phyloP scores from a whole-genome alignment of 2,797 vertebrate species.

The Lates japonicus region DNA sequence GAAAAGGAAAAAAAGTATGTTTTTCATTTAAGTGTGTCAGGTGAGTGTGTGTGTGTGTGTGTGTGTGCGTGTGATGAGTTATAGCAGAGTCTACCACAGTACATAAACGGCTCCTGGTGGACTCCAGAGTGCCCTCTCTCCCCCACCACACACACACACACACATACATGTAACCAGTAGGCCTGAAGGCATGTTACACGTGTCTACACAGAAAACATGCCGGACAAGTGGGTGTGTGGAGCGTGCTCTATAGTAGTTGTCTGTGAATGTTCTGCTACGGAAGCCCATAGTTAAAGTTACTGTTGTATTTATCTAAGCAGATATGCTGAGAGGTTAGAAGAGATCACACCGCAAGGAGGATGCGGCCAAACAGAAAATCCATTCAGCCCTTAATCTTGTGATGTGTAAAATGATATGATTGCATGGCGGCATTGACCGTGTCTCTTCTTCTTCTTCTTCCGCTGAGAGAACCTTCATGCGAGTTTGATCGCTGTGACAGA shows the following conservation, averaged over 20 bases:
- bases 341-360: neutral
- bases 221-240: slow-evolving; percentile 68
- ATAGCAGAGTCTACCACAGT: slow-evolving; percentile 27
- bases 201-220: slow-evolving; percentile 73
- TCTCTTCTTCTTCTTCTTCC: slow-evolving; percentile 62
- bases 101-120: slow-evolving; percentile 69
- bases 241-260: slow-evolving; percentile 19
- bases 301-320: slow-evolving; percentile 27
- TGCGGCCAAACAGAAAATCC: neutral
- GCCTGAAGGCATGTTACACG: slow-evolving; percentile 76
- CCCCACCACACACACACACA: slow-evolving; percentile 18
- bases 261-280: slow-evolving; percentile 29
- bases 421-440: slow-evolving; percentile 25
- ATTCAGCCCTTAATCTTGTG: neutral
- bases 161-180: slow-evolving; percentile 60
- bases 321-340: neutral
- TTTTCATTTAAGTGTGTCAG: neutral
- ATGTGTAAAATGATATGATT: neutral
- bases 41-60: slow-evolving; percentile 17
- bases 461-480: slow-evolving; percentile 99
- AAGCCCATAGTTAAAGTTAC: slow-evolving; percentile 50
- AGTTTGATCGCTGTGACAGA: slow-evolving; percentile 97
- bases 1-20: neutral
- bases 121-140: slow-evolving; percentile 44
- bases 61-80: slow-evolving; percentile 22